These are phyloP conservation scores for Creontiades dilutus DNA, from an alignment of 2,888 invertebrate genomes.

Conservation along the genomic window DNA sequence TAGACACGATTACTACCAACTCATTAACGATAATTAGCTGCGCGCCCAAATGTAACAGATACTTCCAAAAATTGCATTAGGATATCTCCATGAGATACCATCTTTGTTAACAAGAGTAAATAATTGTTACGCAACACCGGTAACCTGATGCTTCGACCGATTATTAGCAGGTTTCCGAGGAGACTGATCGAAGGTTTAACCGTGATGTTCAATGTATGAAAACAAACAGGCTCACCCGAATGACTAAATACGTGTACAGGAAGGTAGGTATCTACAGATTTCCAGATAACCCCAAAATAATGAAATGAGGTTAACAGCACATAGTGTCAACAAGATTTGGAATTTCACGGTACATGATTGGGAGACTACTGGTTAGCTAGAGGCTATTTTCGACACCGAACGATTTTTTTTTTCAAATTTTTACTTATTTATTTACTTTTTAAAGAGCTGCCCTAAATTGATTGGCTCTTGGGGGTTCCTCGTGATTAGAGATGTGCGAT, in stretches of 20 bases:
- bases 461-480: too few relatives aligned
- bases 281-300: too few relatives aligned
- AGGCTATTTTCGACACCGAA: too few relatives aligned
- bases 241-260: neutral
- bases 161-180: neutral
- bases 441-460: too few relatives aligned
- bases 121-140: neutral
- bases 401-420: too few relatives aligned
- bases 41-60: neutral
- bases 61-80: constrained; percentile 15
- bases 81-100: neutral
- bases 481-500: too few relatives aligned
- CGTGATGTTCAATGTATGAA: neutral
- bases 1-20: constrained; percentile 1
- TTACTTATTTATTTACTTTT: too few relatives aligned
- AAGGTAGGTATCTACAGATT: too few relatives aligned
- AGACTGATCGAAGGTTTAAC: neutral
- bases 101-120: neutral
- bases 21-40: constrained; percentile 33
- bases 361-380: too few relatives aligned
- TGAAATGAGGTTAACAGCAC: too few relatives aligned
- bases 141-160: neutral
- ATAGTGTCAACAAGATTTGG: too few relatives aligned
- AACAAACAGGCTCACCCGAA: neutral
- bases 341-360: too few relatives aligned